Evolutionary conservation across 2,797 vertebrate species (phyloP), one percentile per base, ranked within the genome.

Genomic region (Pipistrellus kuhlii): DNA sequence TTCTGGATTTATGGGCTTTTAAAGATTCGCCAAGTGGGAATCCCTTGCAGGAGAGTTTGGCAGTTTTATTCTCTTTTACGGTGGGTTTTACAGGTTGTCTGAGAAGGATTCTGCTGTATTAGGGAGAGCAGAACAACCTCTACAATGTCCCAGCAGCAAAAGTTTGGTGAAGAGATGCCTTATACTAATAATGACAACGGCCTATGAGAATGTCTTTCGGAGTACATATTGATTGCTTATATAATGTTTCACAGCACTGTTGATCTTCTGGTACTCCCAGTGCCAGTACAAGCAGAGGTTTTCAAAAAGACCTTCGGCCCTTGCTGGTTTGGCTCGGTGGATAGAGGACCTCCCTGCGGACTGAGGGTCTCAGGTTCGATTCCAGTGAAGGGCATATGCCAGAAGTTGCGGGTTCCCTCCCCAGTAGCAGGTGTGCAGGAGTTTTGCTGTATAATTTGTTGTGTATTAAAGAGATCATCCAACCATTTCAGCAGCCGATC

Each of bases 41-140:
- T 83, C 64, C 3, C 30, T 59, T 73, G 82, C 3, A 90, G 88
- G 94, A 91, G 5, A 59, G 35, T 81, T 15, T 62, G 55, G 8
- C 3, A 83, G 3, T 76, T 95, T 94, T 88, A 88, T 23, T 96
- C 18, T 76, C 20, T 90, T 92, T 78, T 95, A 78, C 38, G 48
- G n/a, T 57, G 32, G 32, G 9, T 71, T 51, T 95, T 76, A 83
- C 13, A 5, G 3, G 64, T 94, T 95, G 41, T 0, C 83, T 95
- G 55, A 89, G 23, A 94, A 88, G 12, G 48, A 64, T 80, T 62
- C 76, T 86, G 10, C 12, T 83, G 0, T 35, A 38, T 53, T 48
- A 2, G 0, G 18, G 21, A 90, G 76, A 75, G 32, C 3, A 92
- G n/a, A 86, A 17, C 5, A 78, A 77, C 11, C 7, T 30, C 27